phyloP scores from a whole-genome alignment of 2,113 vertebrate species.

The Leucosticte australis region DNA sequence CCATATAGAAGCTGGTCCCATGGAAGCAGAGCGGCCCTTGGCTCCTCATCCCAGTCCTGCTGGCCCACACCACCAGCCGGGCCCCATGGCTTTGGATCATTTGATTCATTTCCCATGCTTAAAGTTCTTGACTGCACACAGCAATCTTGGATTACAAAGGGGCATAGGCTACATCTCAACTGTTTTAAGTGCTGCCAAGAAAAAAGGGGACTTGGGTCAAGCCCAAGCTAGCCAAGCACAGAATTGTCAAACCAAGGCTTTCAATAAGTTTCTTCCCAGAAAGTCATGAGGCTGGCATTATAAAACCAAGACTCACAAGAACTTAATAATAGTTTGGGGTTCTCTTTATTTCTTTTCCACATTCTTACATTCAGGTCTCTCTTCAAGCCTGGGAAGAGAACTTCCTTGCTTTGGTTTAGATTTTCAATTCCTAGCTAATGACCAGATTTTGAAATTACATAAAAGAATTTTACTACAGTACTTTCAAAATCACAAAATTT shows the following conservation, averaged over 20 bases:
- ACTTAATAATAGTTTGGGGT: neutral
- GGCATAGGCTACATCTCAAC: neutral
- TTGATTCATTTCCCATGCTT: neutral
- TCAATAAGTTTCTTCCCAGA: slow-evolving; percentile 48
- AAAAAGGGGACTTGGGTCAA: slow-evolving; percentile 23
- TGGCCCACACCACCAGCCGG: accelerated
- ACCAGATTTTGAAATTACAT: neutral
- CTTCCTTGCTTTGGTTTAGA: neutral
- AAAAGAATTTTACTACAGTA: neutral
- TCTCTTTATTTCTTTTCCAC: neutral
- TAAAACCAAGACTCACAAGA: neutral
- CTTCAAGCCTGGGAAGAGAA: neutral
- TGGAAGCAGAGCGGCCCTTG: neutral
- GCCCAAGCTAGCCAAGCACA: slow-evolving; percentile 24
- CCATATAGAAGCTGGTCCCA: neutral
- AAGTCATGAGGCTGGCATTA: slow-evolving; percentile 30
- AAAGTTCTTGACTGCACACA: neutral
- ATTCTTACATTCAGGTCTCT: neutral
- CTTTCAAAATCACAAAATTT: neutral
- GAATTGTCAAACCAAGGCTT: slow-evolving; percentile 29
- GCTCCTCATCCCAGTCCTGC: neutral
- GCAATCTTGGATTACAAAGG: slow-evolving; percentile 25
- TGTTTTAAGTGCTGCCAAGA: slow-evolving; percentile 53
- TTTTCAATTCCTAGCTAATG: neutral
- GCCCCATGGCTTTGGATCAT: neutral